Conservation (phyloP, 2,797 vertebrate genomes). For the Sebastes alutus region DNA sequence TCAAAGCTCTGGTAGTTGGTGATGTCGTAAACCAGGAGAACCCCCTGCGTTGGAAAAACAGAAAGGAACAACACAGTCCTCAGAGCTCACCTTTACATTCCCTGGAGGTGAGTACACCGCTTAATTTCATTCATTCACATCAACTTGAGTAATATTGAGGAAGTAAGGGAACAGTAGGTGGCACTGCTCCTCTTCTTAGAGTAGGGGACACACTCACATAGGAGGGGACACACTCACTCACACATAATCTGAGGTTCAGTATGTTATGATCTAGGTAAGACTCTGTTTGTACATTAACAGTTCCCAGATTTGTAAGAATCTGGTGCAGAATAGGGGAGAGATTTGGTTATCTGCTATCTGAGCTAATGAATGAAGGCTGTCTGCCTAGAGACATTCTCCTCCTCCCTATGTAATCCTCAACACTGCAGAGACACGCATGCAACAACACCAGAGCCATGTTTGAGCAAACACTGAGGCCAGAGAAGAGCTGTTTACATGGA, state of each 20-base stretch:
- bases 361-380: constrained; percentile 46
- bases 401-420: constrained; percentile 37
- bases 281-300: constrained; percentile 2
- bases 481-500: constrained; percentile 38
- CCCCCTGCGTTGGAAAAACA: constrained; percentile 82
- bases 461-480: constrained; percentile 42
- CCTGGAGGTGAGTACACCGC: not conserved
- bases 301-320: constrained; percentile 3
- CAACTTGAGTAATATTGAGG: constrained; percentile 18
- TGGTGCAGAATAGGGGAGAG: constrained; percentile 15
- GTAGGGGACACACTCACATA: constrained; percentile 9
- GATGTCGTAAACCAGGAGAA: constrained; percentile 97
- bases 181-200: constrained; percentile 75
- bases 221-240: constrained; percentile 5
- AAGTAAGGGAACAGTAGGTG: constrained; percentile 77
- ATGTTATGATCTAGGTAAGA: not conserved
- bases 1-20: constrained; percentile 99
- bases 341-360: constrained; percentile 32
- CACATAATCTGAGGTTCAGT: constrained; percentile 7
- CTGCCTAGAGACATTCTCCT: constrained; percentile 29
- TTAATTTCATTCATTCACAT: constrained; percentile 12
- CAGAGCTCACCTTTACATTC: not conserved
- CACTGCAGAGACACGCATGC: constrained; percentile 29
- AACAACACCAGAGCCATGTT: constrained; percentile 43
- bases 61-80: constrained; percentile 15